phyloP scores from a whole-genome alignment of 2,113 vertebrate species.

The Mixornis gularis region DNA sequence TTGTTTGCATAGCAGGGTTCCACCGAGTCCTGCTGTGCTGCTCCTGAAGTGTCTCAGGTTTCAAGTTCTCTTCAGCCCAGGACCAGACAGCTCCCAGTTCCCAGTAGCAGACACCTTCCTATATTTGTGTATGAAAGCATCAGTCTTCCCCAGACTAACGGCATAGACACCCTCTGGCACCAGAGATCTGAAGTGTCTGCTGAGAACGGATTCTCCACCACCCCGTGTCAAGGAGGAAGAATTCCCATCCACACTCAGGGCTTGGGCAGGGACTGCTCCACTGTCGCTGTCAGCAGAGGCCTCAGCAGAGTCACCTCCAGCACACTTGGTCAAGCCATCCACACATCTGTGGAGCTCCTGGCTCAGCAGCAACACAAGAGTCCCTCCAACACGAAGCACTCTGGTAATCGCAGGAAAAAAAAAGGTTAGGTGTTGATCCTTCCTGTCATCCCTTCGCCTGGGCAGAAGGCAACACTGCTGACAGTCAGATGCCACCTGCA shows the following conservation, averaged over 20 bases:
- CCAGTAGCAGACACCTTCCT: slow-evolving; percentile 62
- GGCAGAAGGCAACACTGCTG: not conserved
- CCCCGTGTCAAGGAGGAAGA: not conserved
- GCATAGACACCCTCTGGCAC: slow-evolving; percentile 63
- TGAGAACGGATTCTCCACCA: not conserved
- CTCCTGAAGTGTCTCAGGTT: not conserved
- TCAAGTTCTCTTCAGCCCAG: not conserved
- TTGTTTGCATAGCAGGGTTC: not conserved
- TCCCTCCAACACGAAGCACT: slow-evolving; percentile 79
- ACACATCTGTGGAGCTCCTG: slow-evolving; percentile 71
- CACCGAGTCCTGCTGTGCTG: rapidly evolving
- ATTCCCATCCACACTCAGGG: not conserved
- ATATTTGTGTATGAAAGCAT: slow-evolving; percentile 85
- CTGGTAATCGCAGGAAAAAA: slow-evolving; percentile 51
- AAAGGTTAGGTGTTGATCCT: not conserved
- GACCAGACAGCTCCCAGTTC: not conserved
- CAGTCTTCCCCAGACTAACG: slow-evolving; percentile 84
- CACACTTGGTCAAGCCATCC: not conserved
- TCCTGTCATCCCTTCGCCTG: not conserved
- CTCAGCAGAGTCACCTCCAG: not conserved
- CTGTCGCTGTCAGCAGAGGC: not conserved
- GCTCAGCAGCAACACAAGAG: slow-evolving; percentile 80
- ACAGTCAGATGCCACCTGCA: not conserved
- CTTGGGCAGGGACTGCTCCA: not conserved
- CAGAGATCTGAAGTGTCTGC: slow-evolving; percentile 61